phyloP scores from a whole-genome alignment of 2,113 vertebrate species.

The Eurystomus gularis region DNA sequence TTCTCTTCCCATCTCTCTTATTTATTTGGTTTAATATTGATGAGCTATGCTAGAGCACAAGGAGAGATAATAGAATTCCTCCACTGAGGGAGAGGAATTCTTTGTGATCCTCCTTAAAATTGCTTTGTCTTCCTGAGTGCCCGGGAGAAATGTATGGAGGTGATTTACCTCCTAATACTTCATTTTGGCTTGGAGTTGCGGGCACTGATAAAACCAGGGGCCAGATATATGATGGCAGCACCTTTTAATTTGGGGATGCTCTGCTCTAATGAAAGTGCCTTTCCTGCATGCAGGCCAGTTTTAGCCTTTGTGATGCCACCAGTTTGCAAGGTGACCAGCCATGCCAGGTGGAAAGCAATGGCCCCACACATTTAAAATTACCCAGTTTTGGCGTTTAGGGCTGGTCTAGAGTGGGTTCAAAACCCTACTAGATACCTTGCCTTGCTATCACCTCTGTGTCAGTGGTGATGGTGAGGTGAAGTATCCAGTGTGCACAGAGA shows the following conservation, averaged over 20 bases:
- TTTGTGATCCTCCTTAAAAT: neutral
- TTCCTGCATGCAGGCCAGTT: neutral
- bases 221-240: neutral
- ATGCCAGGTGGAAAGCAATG: neutral
- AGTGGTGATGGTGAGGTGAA: neutral
- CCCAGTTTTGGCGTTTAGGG: neutral
- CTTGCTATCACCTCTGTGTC: neutral
- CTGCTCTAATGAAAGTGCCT: neutral
- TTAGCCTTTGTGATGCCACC: neutral
- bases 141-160: neutral
- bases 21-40: neutral
- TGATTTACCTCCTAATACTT: neutral
- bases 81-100: neutral
- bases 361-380: neutral
- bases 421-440: neutral
- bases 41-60: neutral
- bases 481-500: neutral
- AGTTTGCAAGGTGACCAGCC: neutral
- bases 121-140: neutral
- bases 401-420: neutral
- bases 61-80: neutral
- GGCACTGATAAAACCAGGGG: neutral
- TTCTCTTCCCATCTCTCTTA: neutral
- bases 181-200: neutral
- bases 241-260: neutral